Evolutionary conservation across 2,888 invertebrate genomes (phyloP), one percentile per base, ranked within the genome.

Genomic region (Schizotus pectinicornis): DNA sequence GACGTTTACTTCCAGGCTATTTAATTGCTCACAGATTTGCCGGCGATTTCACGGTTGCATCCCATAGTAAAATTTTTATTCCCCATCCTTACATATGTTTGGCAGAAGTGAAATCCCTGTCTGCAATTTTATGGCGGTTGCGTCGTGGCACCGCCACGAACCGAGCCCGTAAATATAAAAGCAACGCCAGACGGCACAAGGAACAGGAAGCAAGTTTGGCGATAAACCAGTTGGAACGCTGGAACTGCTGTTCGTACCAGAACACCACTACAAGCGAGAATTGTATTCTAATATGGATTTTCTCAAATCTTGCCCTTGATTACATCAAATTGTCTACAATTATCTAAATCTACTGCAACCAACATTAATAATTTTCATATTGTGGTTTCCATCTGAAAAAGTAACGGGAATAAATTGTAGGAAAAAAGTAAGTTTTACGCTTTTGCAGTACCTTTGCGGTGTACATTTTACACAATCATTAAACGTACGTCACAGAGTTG

Each of bases 151-250:
- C 14, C 42, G 41, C 55, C 55, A 55, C 49, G 55, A 55, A 49
- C 48, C 32, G 41, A 47, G 54, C 37, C 37, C 54, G 54, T 59
- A 54, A 59, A 59, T 59, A 59, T 59, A 50, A 59, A 59, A 54
- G 49, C 50, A 54, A 49, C 53, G 46, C 54, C 54, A 59, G 58
- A 54, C 53, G 54, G 53, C 50, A 39, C 53, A 39, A 59, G 46
- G 46, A 54, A 54, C 49, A 54, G 54, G 59, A 59, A 54, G 45
- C 54, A 49, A 54, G 50, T 50, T 54, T 32, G 50, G 45, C 54
- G 48, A 59, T 59, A 59, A 59, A 59, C 59, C 49, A 59, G 50
- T 58, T 46, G 53, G 51, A 58, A 53, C 53, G 59, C 14, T 59
- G 59, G 49, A 59, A 59, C 52, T 46, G 59, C 59, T 59, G 45